These are phyloP conservation scores for Acyrthosiphon pisum DNA, from an alignment of 1,140 invertebrate species.

Conservation along the genomic window DNA sequence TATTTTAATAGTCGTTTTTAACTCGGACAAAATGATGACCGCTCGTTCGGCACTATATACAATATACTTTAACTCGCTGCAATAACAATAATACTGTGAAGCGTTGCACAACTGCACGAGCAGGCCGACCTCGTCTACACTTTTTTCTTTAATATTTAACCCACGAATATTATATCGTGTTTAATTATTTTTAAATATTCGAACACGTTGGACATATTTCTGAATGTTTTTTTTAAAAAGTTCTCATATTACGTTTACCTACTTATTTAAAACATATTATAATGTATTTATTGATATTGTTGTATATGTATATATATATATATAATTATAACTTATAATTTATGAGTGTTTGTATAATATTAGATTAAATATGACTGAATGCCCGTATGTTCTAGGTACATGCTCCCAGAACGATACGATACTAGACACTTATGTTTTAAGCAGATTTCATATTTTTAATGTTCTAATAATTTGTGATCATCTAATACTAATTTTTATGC, in stretches of 20 bases:
- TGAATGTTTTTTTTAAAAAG: neutral
- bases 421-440: neutral
- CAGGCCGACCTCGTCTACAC: neutral
- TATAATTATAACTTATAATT: neutral
- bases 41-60: neutral
- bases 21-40: conserved; percentile 4
- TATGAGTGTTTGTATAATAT: neutral
- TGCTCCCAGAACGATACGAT: too few relatives aligned
- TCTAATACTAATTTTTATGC: too few relatives aligned
- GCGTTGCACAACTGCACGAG: neutral
- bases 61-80: neutral
- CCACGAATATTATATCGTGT: neutral
- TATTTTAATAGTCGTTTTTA: conserved; percentile 44
- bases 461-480: neutral
- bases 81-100: conserved; percentile 30
- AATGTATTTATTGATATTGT: neutral
- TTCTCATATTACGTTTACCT: neutral
- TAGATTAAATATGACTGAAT: neutral
- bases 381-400: neutral
- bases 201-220: neutral
- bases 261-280: neutral
- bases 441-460: neutral
- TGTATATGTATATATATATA: neutral
- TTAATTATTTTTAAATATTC: neutral
- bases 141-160: neutral